A percentile compares a stretch with the other conserved stretches of the same genome.
Evolutionary conservation across 1,140 invertebrate genomes (phyloP).

Genomic region (Piezodorus guildinii): DNA sequence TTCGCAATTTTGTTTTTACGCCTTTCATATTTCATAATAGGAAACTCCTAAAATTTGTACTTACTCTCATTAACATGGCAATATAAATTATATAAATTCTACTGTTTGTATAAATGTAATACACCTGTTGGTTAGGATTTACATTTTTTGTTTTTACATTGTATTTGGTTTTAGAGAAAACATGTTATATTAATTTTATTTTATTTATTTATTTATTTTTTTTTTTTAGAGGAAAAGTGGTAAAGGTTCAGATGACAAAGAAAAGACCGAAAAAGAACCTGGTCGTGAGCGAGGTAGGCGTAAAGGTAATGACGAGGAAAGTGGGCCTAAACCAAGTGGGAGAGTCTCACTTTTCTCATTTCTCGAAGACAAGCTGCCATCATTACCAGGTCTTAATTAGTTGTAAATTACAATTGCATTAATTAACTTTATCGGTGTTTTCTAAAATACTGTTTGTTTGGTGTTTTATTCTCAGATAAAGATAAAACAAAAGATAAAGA

Average conservation of each 20-base stretch:
- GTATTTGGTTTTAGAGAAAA: too few species aligned
- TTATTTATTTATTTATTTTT: background rate
- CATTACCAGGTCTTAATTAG: constrained; percentile 34
- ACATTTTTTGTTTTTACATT: too few species aligned
- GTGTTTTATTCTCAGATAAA: constrained; percentile 10
- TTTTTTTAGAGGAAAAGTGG: constrained; percentile 22
- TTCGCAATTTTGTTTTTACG: too few species aligned
- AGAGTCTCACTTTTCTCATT: constrained; percentile 80
- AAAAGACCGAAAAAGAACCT: constrained; percentile 28
- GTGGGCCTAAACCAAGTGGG: constrained; percentile 55
- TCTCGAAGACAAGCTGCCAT: constrained; percentile 66
- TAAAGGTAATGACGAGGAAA: constrained; percentile 32
- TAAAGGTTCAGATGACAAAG: constrained; percentile 36
- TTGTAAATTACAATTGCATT: too few species aligned
- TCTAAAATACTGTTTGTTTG: background rate
- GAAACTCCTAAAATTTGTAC: too few species aligned
- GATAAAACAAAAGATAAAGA: constrained; percentile 14
- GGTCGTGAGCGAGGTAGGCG: constrained; percentile 41
- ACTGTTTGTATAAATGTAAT: too few species aligned
- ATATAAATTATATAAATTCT: too few species aligned
- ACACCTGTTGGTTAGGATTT: too few species aligned
- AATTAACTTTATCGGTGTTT: background rate
- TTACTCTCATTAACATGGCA: too few species aligned
- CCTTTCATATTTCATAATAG: too few species aligned
- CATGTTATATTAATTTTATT: too few species aligned